phyloP scores from a whole-genome alignment of 92 coral and sea anemone genomes.

The Scolanthus callimorphus region DNA sequence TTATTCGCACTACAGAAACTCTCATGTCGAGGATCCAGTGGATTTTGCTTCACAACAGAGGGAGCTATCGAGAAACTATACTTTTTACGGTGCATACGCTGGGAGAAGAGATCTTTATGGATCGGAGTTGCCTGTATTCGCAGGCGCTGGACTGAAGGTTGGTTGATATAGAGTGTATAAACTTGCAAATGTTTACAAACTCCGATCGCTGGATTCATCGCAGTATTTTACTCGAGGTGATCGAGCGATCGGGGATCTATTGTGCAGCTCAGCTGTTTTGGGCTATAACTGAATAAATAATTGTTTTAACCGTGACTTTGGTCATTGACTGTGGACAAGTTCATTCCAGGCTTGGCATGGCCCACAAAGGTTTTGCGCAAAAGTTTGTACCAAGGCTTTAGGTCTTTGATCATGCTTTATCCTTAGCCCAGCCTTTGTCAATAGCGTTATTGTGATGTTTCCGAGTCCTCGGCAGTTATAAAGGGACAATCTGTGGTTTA shows the following conservation, averaged over 20 bases:
- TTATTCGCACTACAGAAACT: conserved; percentile 53
- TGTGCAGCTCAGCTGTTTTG: background rate
- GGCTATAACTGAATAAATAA: background rate
- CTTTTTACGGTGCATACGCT: conserved; percentile 21
- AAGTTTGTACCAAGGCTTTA: too few relatives aligned
- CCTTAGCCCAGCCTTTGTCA: too few relatives aligned
- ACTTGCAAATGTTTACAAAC: background rate
- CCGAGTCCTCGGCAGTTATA: too few relatives aligned
- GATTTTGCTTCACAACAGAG: conserved; percentile 85
- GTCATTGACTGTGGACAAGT: too few relatives aligned
- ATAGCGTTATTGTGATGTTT: too few relatives aligned
- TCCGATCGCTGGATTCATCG: background rate
- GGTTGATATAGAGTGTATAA: background rate
- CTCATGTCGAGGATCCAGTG: conserved; percentile 49
- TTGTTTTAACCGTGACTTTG: too few relatives aligned
- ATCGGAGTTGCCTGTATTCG: background rate
- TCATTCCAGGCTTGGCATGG: too few relatives aligned
- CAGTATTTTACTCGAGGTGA: background rate
- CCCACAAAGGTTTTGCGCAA: too few relatives aligned
- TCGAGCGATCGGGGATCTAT: background rate
- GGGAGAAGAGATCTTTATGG: conserved; percentile 23
- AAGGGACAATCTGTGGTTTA: too few relatives aligned
- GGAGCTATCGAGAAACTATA: conserved; percentile 63
- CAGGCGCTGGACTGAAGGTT: background rate
- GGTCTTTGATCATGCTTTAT: too few relatives aligned